Base-by-base conservation (phyloP, 2,113 vertebrate species). In the Lipophrys pholis region DNA sequence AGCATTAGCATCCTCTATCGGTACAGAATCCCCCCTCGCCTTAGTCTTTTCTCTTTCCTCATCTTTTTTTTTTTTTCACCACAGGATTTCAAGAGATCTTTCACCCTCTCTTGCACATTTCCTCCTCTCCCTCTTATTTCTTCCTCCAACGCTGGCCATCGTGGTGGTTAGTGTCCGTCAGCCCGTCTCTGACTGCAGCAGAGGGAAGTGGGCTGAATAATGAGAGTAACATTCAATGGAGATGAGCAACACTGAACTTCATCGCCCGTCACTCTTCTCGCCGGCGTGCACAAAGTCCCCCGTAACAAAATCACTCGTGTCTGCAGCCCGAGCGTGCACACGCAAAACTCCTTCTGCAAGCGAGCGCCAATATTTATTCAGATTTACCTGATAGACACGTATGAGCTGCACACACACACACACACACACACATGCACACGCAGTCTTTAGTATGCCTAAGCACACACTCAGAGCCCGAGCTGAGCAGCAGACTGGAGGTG, bases 121-220 rank as follows among this genome's bases (percentile, higher is more conserved):
- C 15, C 21, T 6, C 5, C 21, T 40, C 45, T 42, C 6, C 10
- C 41, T 42, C 41, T 42, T 42, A 7, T 39, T 45, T 46, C 17
- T n/a, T 74, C 78, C 39, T 66, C 42, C 16, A 45, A 45, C 68
- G 40, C 75, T 2, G 53, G 74, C 76, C 76, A 21, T 54, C 53
- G 39, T 74, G 65, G 81, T 79, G 75, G 68, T 89, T 85, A 73
- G 70, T 63, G 86, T 78, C 80, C 49, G 74, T 89, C 71, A 84
- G 64, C 64, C 82, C 74, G 81, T 80, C 82, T 85, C 76, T 72
- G 82, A 82, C 82, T 80, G 76, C 86, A 76, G 83, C 80, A 46
- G 77, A 69, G 87, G 85, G 87, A 83, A 90, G 87, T 86, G 81
- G 84, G 68, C 76, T 88, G 82, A 88, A 88, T 91, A 90, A 87